phyloP scores from a whole-genome alignment of 2,888 invertebrate species.

The Eilema depressum region DNA sequence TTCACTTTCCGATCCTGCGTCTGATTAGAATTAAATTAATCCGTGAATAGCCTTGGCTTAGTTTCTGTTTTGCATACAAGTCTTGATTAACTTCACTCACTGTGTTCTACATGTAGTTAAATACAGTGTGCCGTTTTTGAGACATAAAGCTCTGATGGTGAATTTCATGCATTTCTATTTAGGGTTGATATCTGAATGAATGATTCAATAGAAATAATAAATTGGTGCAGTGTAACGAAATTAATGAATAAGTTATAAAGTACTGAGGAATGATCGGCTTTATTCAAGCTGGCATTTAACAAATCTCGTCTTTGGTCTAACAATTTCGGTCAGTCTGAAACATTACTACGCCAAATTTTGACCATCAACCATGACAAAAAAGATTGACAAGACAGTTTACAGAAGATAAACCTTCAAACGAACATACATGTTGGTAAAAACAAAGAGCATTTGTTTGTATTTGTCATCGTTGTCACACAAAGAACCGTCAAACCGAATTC shows the following conservation, averaged over 20 bases:
- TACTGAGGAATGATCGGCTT: too few relatives aligned
- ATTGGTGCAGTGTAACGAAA: not conserved
- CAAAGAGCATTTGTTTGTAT: slow-evolving; percentile 14
- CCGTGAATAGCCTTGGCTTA: slow-evolving; percentile 70
- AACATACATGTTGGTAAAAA: not conserved
- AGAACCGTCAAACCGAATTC: slow-evolving; percentile 33
- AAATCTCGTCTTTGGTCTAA: not conserved
- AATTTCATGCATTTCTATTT: not conserved
- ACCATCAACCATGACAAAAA: not conserved
- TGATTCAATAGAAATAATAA: not conserved
- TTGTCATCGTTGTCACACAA: slow-evolving; percentile 13
- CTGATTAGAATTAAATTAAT: slow-evolving; percentile 58
- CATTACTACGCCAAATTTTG: too few relatives aligned
- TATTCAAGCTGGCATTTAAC: too few relatives aligned
- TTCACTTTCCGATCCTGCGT: slow-evolving; percentile 76
- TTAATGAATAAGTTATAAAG: too few relatives aligned
- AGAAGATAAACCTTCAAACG: slow-evolving; percentile 5
- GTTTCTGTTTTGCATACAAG: slow-evolving; percentile 58
- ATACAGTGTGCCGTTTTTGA: slow-evolving; percentile 21
- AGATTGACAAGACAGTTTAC: not conserved
- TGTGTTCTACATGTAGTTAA: slow-evolving; percentile 31
- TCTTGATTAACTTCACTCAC: slow-evolving; percentile 36
- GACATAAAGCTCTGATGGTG: not conserved
- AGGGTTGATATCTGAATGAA: not conserved
- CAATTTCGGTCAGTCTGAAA: not conserved